Evolutionary conservation across 1,140 invertebrate genomes (phyloP), one percentile per base, ranked within the genome.

Genomic region (Sycophila sp.): DNA sequence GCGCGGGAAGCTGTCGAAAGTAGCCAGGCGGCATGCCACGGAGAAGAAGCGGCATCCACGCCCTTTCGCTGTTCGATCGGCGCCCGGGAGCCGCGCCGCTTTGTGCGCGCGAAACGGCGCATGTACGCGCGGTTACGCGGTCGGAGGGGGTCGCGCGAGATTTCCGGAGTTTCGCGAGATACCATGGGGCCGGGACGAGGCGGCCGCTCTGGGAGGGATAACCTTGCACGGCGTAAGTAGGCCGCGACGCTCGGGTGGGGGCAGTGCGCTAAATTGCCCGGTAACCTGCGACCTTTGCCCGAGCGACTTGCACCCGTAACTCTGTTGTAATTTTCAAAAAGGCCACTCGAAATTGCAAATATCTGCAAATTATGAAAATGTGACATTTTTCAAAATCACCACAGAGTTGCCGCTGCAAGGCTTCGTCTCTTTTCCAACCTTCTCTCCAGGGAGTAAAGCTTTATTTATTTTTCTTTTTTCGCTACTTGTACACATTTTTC

Each of bases 51-150:
- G n/a, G 49, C 24, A 75, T 83, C 78, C 80, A 82, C 81, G 80
- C 81, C 81, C 77, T 79, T 84, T 76, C 76, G 70, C 75, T 81
- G 81, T 83, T 79, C 78, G 55, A 79, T 78, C 74, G 73, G 42
- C 36, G 11, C 49, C 2, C n/a, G 47, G 8, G 49, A 7, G 51
- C 11, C 13, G 51, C 7, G n/a, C 38, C n/a, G 30, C 4, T 22
- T 10, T 26, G 17, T 55, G 26, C 19, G 19, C 7, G 13, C 24
- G n/a, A 10, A 17, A 42, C 4, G 5, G n/a, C 7, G 24, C 28
- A 13, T 5, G 26, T 55, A 11, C 28, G 1, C 53, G 49, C 34
- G n/a, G n/a, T n/a, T n/a, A n/a, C n/a, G n/a, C n/a, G n/a, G n/a
- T n/a, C n/a, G n/a, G n/a, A n/a, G n/a, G n/a, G n/a, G n/a, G n/a